These are phyloP conservation scores for Tetranychus cinnabarinus DNA, from an alignment of 1,140 invertebrate species.

Conservation along the genomic window DNA sequence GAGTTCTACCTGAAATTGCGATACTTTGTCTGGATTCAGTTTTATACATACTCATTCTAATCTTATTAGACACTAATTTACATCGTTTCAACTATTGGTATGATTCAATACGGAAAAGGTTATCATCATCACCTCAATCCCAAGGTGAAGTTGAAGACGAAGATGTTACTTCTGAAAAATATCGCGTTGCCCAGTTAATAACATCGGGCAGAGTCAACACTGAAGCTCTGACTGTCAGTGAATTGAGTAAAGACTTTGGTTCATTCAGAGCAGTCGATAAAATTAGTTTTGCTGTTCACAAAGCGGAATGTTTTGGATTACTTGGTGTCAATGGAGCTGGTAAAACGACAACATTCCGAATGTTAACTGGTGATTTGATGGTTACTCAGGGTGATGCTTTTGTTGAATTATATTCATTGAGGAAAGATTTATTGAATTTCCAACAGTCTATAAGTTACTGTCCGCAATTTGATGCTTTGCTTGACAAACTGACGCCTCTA, in stretches of 20 bases:
- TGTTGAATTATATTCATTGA: constrained; percentile 1
- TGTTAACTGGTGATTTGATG: constrained; percentile 20
- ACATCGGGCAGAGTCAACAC: not conserved
- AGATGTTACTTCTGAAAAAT: constrained; percentile 1
- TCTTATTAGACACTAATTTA: not conserved
- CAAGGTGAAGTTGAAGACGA: not conserved
- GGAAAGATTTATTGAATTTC: constrained; percentile 30
- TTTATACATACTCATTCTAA: not conserved
- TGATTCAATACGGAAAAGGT: not conserved
- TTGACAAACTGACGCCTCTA: constrained; percentile 39
- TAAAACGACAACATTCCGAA: constrained; percentile 21
- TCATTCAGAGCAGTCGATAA: constrained; percentile 12
- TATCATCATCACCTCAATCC: not conserved
- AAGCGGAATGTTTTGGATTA: constrained; percentile 27
- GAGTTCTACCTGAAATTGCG: not conserved
- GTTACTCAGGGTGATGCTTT: constrained; percentile 18
- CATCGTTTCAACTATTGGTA: not conserved
- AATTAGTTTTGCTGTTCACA: constrained; percentile 14
- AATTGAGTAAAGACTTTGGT: constrained; percentile 10
- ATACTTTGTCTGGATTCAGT: not conserved
- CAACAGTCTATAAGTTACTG: constrained; percentile 26
- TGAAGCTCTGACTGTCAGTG: constrained; percentile 10
- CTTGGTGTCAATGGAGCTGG: constrained; percentile 24
- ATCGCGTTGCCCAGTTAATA: not conserved
- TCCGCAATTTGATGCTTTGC: constrained; percentile 44